Conservation (phyloP, 1,140 invertebrate species). For the Lepeophtheirus salmonis region DNA sequence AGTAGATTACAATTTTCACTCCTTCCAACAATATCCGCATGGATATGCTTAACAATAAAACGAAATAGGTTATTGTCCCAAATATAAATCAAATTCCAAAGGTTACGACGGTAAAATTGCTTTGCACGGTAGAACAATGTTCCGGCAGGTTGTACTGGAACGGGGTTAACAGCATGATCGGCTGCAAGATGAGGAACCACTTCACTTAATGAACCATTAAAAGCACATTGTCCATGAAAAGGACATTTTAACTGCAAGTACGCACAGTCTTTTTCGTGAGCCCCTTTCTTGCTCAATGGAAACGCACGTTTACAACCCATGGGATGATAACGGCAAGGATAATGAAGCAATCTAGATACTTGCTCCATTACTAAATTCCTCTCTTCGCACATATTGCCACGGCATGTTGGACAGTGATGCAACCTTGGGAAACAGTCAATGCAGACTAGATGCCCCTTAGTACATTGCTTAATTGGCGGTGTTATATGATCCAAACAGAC, state of each 20-base stretch:
- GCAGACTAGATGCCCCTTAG: conserved; percentile 27
- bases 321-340: conserved; percentile 17
- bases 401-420: conserved; percentile 15
- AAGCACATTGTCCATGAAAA: conserved; percentile 17
- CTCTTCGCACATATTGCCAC: conserved; percentile 12
- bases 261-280: conserved; percentile 13
- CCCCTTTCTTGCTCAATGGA: conserved; percentile 1
- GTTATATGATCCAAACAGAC: conserved; percentile 36
- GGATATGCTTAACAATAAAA: conserved; percentile 17
- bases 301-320: conserved; percentile 15
- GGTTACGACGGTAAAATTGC: conserved; percentile 14
- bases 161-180: conserved; percentile 16
- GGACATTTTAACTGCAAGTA: conserved; percentile 18
- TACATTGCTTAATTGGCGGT: conserved; percentile 42
- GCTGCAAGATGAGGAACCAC: conserved; percentile 15
- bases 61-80: conserved; percentile 17
- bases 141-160: conserved; percentile 15
- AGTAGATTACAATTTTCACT: conserved; percentile 16
- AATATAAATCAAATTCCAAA: conserved; percentile 14
- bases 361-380: conserved; percentile 17
- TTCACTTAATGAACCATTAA: conserved; percentile 10
- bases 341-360: conserved; percentile 15
- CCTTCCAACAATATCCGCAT: conserved; percentile 7
- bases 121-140: conserved; percentile 17
- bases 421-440: conserved; percentile 16